Percentiles rank a stretch among this genome's conserved stretches.
Evolutionary conservation across 2,113 vertebrate species (phyloP).

Genomic region (Antechinus flavipes): DNA sequence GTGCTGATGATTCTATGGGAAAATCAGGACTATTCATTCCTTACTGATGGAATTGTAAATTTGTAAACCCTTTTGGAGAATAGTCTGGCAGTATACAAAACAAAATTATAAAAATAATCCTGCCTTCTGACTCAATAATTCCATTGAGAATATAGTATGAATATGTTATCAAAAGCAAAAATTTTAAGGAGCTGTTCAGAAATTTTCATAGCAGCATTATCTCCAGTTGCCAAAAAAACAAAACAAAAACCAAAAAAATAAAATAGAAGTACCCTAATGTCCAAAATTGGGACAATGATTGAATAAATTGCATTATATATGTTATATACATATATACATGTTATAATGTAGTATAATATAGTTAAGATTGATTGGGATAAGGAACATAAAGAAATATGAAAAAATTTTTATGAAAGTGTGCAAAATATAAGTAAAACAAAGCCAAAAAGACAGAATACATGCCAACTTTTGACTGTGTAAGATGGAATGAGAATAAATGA

Average conservation of each 20-base stretch:
- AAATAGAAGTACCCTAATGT: not conserved
- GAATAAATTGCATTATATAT: not conserved
- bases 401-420: constrained; percentile 13
- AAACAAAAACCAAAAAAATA: not conserved
- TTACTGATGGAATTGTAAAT: not conserved
- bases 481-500: not conserved
- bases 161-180: not conserved
- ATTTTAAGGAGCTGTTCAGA: not conserved
- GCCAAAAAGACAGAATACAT: not conserved
- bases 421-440: constrained; percentile 3
- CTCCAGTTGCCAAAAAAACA: constrained; percentile 11
- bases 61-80: not conserved
- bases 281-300: not conserved
- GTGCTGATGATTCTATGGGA: not conserved
- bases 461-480: not conserved
- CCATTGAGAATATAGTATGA: not conserved
- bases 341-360: not conserved
- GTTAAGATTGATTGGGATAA: constrained; percentile 26
- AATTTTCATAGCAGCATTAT: constrained; percentile 20
- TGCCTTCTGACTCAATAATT: not conserved
- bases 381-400: not conserved
- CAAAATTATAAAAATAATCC: constrained; percentile 20
- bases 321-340: too few relatives aligned
- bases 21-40: not conserved
- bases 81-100: not conserved